Base-by-base conservation (phyloP, 2,113 vertebrate genomes). In the Planiliza haematocheilus region DNA sequence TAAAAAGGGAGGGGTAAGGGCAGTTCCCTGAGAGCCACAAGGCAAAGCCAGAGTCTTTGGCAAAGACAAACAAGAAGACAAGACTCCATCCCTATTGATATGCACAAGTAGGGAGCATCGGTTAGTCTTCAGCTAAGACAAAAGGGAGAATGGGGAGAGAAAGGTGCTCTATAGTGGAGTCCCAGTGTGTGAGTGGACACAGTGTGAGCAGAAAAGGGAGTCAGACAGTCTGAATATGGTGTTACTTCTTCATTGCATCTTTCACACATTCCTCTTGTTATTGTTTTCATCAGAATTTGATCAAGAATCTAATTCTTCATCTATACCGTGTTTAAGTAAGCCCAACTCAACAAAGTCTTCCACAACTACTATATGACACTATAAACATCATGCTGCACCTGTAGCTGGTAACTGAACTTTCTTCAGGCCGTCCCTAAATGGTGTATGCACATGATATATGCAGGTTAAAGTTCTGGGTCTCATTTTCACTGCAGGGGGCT, bases 41-140 rank as follows among this genome's bases (percentile, higher is more conserved):
- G 94, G 93, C 93, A 92, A 91, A 94, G 91, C 87, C 70, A 87
- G 89, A 78, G 88, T 89, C 90, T 93, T 91, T 92, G 89, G 92
- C 89, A 91, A 92, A 95, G 91, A 91, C 92, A 94, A 94, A 94
- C 91, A 94, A 91, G 79, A 89, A 86, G 92, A 93, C 82, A 81
- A 90, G 91, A 93, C 91, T 91, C 89, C 70, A 77, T 92, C 74
- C 83, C 89, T 67, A 93, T 94, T 94, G 89, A 94, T 93, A 93
- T 94, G 93, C 93, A 92, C 89, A 93, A 90, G 87, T 88, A 91
- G 91, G 88, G 85, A 92, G 85, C 88, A 90, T 89, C 70, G 63
- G 79, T 86, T 89, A 82, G 86, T 92, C 90, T 91, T 86, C 89
- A 74, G 76, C 87, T 90, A 89, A 93, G 88, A 94, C 92, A 93